Conservation (phyloP, 2,113 vertebrate species). For the Geococcyx californianus region DNA sequence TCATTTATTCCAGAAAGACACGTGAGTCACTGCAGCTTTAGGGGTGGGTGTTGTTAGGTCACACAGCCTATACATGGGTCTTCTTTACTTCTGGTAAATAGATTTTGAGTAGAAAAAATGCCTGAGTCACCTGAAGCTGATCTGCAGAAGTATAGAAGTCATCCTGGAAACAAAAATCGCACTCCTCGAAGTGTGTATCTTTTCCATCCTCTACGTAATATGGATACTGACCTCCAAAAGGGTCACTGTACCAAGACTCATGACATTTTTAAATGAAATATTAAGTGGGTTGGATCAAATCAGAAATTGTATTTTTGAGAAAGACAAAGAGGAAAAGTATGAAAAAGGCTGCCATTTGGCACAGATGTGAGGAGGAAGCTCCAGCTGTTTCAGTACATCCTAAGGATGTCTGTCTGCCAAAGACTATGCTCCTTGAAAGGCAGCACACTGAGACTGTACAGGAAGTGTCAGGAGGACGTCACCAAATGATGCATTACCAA, state of each 20-base stretch:
- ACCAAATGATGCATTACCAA: neutral
- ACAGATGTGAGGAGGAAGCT: conserved; percentile 1
- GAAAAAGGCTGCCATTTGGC: neutral
- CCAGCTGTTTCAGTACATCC: neutral
- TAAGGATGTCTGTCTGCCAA: conserved; percentile 21
- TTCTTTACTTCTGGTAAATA: neutral
- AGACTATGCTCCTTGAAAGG: neutral
- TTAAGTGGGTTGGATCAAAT: neutral
- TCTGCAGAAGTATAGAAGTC: neutral
- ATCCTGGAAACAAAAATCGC: neutral
- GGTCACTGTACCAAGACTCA: neutral
- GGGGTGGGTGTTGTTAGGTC: neutral
- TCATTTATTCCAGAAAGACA: neutral
- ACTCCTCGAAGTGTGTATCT: neutral
- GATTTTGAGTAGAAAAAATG: neutral
- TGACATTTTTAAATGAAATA: neutral
- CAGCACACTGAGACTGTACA: neutral
- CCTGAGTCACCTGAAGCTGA: neutral
- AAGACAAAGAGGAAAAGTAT: neutral
- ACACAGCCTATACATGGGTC: neutral
- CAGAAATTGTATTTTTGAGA: neutral
- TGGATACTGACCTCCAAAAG: neutral
- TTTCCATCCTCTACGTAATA: neutral
- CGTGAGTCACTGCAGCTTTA: neutral
- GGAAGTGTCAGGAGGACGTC: neutral